These are phyloP conservation scores for Acromyrmex echinatior DNA, from an alignment of 1,140 invertebrate genomes.

Conservation along the genomic window DNA sequence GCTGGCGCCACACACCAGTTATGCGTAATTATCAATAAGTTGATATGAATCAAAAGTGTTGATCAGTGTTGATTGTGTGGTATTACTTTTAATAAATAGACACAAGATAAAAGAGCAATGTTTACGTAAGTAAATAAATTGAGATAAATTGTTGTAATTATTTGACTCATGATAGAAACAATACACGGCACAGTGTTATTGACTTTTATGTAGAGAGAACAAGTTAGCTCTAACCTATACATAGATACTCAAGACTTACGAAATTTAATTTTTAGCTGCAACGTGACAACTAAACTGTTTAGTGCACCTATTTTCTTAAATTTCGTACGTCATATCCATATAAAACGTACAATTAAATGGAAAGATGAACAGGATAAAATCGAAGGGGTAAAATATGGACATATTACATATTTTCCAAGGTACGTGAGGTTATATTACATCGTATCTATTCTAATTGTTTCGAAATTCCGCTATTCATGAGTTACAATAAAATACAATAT, in stretches of 20 bases:
- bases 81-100: conserved; percentile 10
- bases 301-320: conserved; percentile 15
- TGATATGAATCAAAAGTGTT: too few relatives aligned
- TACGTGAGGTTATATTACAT: conserved; percentile 66
- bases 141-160: not conserved
- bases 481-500: not conserved
- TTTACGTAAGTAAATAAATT: conserved; percentile 10
- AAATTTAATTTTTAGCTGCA: not conserved
- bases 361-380: conserved; percentile 14
- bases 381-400: conserved; percentile 83
- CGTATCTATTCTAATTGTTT: not conserved
- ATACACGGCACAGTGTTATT: not conserved
- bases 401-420: conserved; percentile 88
- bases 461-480: not conserved
- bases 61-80: too few relatives aligned
- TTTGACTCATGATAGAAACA: not conserved
- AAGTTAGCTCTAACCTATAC: conserved; percentile 41
- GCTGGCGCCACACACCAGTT: not conserved
- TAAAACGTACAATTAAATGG: not conserved
- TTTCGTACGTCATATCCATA: conserved; percentile 37
- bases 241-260: not conserved
- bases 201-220: not conserved
- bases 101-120: not conserved
- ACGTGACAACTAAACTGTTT: conserved; percentile 32
- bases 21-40: not conserved